Percentiles rank a stretch among this genome's conserved stretches.
These are phyloP conservation scores for Nematolebias whitei DNA, from an alignment of 2,113 vertebrate species.

Conservation along the genomic window DNA sequence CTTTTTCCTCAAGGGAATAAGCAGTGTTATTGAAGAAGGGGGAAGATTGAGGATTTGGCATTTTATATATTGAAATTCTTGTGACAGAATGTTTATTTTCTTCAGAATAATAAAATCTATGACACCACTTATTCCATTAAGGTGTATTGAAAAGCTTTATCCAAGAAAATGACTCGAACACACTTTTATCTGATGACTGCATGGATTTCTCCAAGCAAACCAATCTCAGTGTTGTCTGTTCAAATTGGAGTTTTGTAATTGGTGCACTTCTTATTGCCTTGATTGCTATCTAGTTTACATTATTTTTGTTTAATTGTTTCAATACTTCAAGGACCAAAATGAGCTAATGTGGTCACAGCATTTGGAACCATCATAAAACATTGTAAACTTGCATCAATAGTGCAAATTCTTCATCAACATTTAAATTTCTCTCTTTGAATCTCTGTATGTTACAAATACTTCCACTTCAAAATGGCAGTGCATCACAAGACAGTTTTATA, in stretches of 20 bases:
- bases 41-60: slow-evolving; percentile 31
- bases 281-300: neutral
- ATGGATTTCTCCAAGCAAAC: slow-evolving; percentile 23
- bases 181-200: slow-evolving; percentile 10
- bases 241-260: slow-evolving; percentile 18
- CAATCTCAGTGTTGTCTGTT: slow-evolving; percentile 22
- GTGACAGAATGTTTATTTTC: slow-evolving; percentile 37
- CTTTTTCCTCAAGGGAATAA: slow-evolving; percentile 34
- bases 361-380: no score
- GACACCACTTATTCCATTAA: slow-evolving; percentile 49
- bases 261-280: neutral
- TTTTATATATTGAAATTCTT: slow-evolving; percentile 57
- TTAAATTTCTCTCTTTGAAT: neutral
- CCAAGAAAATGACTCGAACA: slow-evolving; percentile 15
- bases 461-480: neutral
- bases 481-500: neutral
- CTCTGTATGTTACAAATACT: neutral
- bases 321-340: neutral
- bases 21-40: slow-evolving; percentile 44
- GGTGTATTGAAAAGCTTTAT: slow-evolving; percentile 67
- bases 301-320: neutral
- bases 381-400: no score
- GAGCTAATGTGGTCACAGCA: no score
- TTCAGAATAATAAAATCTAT: slow-evolving; percentile 26
- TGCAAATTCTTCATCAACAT: neutral